Base-by-base conservation (phyloP, 2,888 invertebrate genomes). In the Lycophotia porphyrea region DNA sequence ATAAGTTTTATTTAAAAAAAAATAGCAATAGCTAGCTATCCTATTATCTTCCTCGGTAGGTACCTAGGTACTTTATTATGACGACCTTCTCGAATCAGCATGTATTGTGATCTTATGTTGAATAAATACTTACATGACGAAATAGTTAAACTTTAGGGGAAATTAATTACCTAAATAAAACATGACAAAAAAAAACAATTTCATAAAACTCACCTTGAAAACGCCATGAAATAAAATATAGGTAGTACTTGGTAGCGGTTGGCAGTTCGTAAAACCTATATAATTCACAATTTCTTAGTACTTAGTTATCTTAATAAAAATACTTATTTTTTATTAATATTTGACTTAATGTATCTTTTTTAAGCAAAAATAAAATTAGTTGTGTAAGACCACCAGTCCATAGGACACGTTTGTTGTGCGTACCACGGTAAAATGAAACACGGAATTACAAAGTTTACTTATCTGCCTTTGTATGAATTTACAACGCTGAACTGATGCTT, bases 391-490 rank as follows among this genome's bases (percentile, higher is more conserved):
- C 76, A 58, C 42, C 68, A n/a, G n/a, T n/a, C 21, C 66, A 24
- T 55, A 79, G 31, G 69, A 84, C 88, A 87, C 82, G 87, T 80
- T 79, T 74, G 68, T 24, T 52, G 67, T 66, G 82, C 82, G 84
- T 85, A 89, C 76, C 79, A 81, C 80, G 68, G 77, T 75, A 76
- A 83, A 86, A 86, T 86, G 81, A 84, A 78, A 71, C 79, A 81
- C 67, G 31, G 52, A 61, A 65, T 75, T 71, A 65, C 58, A 64
- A 80, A 66, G 74, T 78, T 65, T 78, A 82, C 77, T 81, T 87
- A 88, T 81, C 87, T 87, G 72, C 65, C 60, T 74, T 74, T 71
- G 67, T 76, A 67, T 65, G 64, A 74, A 80, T 78, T 70, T 83
- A 87, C 79, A 85, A 70, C 76, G 44, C 52, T 79, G 42, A 74